Evolutionary conservation across 2,113 vertebrate species (phyloP), one percentile per base, ranked within the genome.

Genomic region (Cromileptes altivelis): DNA sequence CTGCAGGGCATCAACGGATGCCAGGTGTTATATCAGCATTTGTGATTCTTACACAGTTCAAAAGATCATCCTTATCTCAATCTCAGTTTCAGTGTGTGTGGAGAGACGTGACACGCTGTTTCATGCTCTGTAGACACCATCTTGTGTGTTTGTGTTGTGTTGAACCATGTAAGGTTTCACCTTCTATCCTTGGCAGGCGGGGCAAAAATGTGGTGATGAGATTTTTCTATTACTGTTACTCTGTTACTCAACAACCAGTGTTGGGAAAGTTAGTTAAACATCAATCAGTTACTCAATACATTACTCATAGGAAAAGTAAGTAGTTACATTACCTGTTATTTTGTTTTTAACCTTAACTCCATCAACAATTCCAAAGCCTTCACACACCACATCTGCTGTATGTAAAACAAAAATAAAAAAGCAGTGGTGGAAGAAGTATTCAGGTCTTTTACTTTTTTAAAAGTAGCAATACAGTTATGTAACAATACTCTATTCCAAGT

Each of bases 1-100:
- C 91, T 89, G 60, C 69, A n/a, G 81, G 86, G 74, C 75, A 72
- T 49, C 60, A 86, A 57, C 42, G 10, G 19, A 75, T 84, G 82
- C 78, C 87, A 93, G 90, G 81, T 85, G 89, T 81, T 84, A 50
- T 37, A 84, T 91, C 76, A 87, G 74, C 81, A 60, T 87, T 87
- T 83, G 70, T 57, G 72, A 87, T 81, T 85, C 45, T 73, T 42
- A 49, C 56, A 67, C 25, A 55, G 73, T 81, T 85, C 72, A 77
- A 71, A 50, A 45, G 72, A 84, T 92, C 64, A 87, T 79, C 52
- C 6, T 68, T 61, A 82, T 73, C 50, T 13, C 56, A 81, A 83
- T 73, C 52, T 0, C 57, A 61, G 23, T 73, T 74, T 80, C 71
- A 69, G 17, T 64, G 56, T 49, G 81, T 75, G 69, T 37, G 33